Conservation (phyloP, 1,140 invertebrate species). For the Phortica variegata region DNA sequence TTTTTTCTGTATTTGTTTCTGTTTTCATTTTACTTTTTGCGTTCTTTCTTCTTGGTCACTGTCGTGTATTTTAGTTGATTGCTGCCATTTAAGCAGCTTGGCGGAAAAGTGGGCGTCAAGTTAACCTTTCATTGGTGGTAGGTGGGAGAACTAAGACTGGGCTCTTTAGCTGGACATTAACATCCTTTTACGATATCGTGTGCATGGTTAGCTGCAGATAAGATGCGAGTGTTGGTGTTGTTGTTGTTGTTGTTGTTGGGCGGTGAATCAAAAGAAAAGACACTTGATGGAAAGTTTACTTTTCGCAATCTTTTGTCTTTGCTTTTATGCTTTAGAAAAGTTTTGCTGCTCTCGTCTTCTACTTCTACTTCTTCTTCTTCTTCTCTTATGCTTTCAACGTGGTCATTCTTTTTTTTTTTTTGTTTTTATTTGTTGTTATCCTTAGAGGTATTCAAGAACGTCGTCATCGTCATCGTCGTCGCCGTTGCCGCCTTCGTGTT, state of each 20-base stretch:
- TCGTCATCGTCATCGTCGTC: no score
- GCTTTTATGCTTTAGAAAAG: slow-evolving; percentile 15
- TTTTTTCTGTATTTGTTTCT: slow-evolving; percentile 51
- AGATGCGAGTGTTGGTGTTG: not conserved
- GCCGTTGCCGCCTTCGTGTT: no score
- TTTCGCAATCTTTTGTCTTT: slow-evolving; percentile 21
- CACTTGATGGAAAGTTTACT: slow-evolving; percentile 28
- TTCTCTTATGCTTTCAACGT: slow-evolving; percentile 32
- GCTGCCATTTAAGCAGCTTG: no score
- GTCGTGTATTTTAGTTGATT: no score
- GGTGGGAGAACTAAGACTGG: no score
- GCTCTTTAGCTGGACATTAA: slow-evolving; percentile 44
- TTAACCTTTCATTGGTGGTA: no score
- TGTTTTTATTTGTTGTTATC: no score
- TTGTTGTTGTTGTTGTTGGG: slow-evolving; percentile 19
- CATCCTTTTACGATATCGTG: no score
- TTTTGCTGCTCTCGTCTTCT: not conserved
- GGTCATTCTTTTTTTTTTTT: slow-evolving; percentile 49
- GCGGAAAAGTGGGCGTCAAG: no score
- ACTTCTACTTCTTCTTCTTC: slow-evolving; percentile 26
- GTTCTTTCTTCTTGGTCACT: slow-evolving; percentile 13
- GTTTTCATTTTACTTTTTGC: no score
- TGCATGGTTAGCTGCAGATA: slow-evolving; percentile 6
- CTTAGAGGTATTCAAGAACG: no score
- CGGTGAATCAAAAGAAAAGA: slow-evolving; percentile 30